Conservation (phyloP, 2,797 vertebrate species). For the Pagetopsis macropterus region DNA sequence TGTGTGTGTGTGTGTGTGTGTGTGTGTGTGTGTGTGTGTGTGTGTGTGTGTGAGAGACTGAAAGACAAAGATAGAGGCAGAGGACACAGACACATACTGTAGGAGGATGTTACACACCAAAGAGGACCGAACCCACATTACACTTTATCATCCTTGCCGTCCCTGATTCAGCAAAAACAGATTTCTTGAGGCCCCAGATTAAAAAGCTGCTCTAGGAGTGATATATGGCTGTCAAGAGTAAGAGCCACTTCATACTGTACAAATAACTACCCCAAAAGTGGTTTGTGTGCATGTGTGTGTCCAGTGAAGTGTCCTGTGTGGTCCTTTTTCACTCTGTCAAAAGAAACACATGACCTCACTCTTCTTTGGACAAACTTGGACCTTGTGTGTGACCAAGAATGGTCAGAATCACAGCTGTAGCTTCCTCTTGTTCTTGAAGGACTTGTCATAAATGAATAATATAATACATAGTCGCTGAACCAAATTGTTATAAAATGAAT, state of each 20-base stretch:
- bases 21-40: constrained; percentile 17
- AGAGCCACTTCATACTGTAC: constrained; percentile 23
- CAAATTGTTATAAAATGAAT: background rate
- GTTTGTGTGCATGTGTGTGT: constrained; percentile 38
- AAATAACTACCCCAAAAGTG: constrained; percentile 13
- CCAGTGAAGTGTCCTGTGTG: constrained; percentile 43
- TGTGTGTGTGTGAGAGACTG: constrained; percentile 28
- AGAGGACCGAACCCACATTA: constrained; percentile 29
- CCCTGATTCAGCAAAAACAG: constrained; percentile 23
- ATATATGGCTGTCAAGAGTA: constrained; percentile 1
- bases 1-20: constrained; percentile 29
- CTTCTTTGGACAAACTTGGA: constrained; percentile 44
- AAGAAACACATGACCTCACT: constrained; percentile 71
- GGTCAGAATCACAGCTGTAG: constrained; percentile 46
- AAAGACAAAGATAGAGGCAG: constrained; percentile 42
- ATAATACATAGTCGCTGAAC: background rate
- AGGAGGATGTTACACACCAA: constrained; percentile 4
- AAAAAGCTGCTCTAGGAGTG: constrained; percentile 16
- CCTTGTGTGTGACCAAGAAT: constrained; percentile 62
- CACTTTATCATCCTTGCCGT: constrained; percentile 9
- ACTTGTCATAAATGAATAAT: background rate
- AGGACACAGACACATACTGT: constrained; percentile 25
- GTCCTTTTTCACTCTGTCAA: constrained; percentile 49
- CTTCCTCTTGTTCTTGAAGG: constrained; percentile 9
- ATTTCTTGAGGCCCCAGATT: constrained; percentile 14